Evolutionary conservation across 2,888 invertebrate species (phyloP).

Genomic region (Seladonia tumulorum): DNA sequence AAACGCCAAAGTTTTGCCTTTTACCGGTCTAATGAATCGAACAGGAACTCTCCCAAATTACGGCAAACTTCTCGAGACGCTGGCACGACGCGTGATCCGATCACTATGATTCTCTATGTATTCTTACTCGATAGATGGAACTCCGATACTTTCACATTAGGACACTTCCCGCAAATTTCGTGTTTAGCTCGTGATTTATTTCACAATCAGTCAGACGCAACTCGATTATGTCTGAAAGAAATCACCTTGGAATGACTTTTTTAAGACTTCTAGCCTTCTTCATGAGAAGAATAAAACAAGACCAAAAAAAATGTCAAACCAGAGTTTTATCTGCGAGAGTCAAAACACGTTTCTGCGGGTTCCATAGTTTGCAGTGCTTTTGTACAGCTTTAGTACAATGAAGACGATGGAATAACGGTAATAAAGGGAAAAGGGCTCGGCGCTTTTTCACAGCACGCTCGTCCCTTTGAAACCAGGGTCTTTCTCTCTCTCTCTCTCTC

Average conservation of each 20-base stretch:
- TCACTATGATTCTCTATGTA: neutral
- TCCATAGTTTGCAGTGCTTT: neutral
- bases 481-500: constrained; percentile 30
- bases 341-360: neutral
- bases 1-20: neutral
- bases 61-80: constrained; percentile 5
- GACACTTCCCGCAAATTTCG: too few relatives aligned
- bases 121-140: neutral
- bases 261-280: neutral
- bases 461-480: neutral
- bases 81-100: too few relatives aligned
- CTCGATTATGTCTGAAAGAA: neutral
- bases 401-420: constrained; percentile 6
- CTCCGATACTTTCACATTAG: neutral
- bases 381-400: neutral
- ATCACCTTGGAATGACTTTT: neutral
- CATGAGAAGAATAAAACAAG: neutral
- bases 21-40: neutral
- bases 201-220: neutral
- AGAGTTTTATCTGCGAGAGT: neutral
- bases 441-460: constrained; percentile 2
- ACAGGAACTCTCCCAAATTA: neutral
- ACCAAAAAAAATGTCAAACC: neutral
- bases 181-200: too few relatives aligned
- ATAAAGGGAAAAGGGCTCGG: constrained; percentile 6